phyloP scores from a whole-genome alignment of 2,888 invertebrate genomes.

The Morpho helenor region DNA sequence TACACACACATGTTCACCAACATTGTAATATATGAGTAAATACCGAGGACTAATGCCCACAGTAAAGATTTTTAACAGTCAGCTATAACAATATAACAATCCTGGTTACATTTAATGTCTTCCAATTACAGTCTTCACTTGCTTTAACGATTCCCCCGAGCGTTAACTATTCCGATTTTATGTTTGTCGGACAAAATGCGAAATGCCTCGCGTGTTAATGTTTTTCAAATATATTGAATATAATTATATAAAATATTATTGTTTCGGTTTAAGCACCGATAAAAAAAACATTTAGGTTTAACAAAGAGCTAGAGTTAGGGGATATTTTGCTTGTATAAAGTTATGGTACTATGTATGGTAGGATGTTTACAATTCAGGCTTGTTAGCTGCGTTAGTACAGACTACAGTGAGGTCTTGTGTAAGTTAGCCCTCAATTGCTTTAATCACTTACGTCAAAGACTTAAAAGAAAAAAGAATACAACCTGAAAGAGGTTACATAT shows the following conservation, averaged over 20 bases:
- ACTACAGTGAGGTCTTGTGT: too few species aligned
- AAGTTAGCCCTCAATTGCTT: too few species aligned
- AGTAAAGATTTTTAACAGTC: constrained; percentile 71
- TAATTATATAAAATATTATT: constrained; percentile 33
- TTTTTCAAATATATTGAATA: constrained; percentile 37
- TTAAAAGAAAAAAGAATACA: too few species aligned
- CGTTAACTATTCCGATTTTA: constrained; percentile 77
- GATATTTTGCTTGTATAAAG: not conserved
- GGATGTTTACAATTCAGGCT: too few species aligned
- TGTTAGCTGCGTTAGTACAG: too few species aligned
- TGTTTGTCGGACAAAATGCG: constrained; percentile 58
- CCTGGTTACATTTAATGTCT: constrained; percentile 71
- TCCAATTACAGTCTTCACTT: constrained; percentile 73
- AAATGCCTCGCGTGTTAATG: constrained; percentile 50
- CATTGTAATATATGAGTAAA: constrained; percentile 67
- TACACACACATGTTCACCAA: constrained; percentile 25
- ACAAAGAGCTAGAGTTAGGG: constrained; percentile 5
- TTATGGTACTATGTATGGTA: not conserved
- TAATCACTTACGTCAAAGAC: too few species aligned
- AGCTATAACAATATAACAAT: constrained; percentile 71
- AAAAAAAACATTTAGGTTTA: constrained; percentile 28
- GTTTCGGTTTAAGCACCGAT: constrained; percentile 26
- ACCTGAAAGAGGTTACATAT: too few species aligned
- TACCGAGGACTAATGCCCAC: constrained; percentile 66
- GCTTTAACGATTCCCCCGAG: constrained; percentile 72